These are phyloP conservation scores for Tenthredo livida DNA, from an alignment of 2,888 invertebrate genomes.

Conservation along the genomic window DNA sequence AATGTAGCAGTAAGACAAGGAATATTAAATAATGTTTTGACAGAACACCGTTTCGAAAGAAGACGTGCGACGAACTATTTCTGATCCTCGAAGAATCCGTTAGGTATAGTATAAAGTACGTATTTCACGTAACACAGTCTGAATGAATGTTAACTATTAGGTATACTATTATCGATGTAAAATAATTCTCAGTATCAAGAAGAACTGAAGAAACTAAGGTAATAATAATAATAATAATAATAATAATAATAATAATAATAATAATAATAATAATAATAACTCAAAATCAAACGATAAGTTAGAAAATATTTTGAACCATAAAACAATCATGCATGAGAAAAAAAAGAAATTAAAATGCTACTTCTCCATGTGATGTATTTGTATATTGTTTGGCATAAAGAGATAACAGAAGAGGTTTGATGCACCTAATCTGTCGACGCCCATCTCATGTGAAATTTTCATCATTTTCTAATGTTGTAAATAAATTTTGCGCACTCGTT, in stretches of 20 bases:
- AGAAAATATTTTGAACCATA: constrained; percentile 56
- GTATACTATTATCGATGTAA: constrained; percentile 9
- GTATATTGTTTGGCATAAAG: constrained; percentile 40
- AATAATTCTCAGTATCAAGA: constrained; percentile 16
- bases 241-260: constrained; percentile 19
- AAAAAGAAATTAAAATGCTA: constrained; percentile 47
- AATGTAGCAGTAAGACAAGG: neutral
- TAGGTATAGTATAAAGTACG: constrained; percentile 27
- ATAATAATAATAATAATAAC: neutral
- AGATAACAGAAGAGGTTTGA: constrained; percentile 47
- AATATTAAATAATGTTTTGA: neutral
- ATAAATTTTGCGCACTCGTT: neutral
- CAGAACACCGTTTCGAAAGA: neutral
- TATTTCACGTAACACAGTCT: constrained; percentile 28
- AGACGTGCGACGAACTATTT: constrained; percentile 8
- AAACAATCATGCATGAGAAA: constrained; percentile 60
- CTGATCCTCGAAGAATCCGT: constrained; percentile 15
- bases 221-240: constrained; percentile 4
- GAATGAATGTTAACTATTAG: constrained; percentile 41
- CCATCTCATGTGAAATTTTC: constrained; percentile 26
- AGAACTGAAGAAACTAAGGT: neutral
- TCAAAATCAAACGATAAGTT: constrained; percentile 47
- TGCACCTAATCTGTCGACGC: constrained; percentile 43
- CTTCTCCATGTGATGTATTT: constrained; percentile 54
- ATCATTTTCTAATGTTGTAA: constrained; percentile 22